Conservation (phyloP, 2,113 vertebrate genomes). For the Lutjanus erythropterus region DNA sequence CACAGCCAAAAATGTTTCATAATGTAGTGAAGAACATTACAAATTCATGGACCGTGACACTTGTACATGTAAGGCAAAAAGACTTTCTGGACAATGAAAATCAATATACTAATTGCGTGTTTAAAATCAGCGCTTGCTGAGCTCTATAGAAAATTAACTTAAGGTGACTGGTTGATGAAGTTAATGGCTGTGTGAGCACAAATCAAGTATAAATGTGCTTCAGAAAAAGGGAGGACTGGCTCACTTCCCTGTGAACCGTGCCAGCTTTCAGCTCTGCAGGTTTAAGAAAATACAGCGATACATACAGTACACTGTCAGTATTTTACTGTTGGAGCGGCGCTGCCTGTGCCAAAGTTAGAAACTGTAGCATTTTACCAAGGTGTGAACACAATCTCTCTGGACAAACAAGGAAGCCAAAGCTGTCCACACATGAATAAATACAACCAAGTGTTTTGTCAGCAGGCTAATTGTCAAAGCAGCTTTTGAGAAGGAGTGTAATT, state of each 20-base stretch:
- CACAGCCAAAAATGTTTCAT: background rate
- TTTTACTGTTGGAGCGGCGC: background rate
- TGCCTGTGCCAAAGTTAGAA: slow-evolving; percentile 25
- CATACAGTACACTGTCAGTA: background rate
- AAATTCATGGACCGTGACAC: background rate
- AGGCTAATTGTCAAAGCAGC: slow-evolving; percentile 80
- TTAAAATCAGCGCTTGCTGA: background rate
- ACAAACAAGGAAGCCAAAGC: slow-evolving; percentile 54
- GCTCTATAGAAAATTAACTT: background rate
- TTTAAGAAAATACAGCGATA: slow-evolving; percentile 21
- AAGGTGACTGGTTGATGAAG: slow-evolving; percentile 22
- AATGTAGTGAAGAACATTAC: background rate
- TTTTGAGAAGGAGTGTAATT: slow-evolving; percentile 79
- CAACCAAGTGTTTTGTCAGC: slow-evolving; percentile 78
- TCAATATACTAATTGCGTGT: background rate
- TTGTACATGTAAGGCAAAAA: background rate
- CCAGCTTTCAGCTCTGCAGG: slow-evolving; percentile 28
- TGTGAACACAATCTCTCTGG: slow-evolving; percentile 48
- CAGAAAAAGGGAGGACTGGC: slow-evolving; percentile 44
- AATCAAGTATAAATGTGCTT: slow-evolving; percentile 22
- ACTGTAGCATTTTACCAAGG: slow-evolving; percentile 40
- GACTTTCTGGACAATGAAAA: slow-evolving; percentile 4
- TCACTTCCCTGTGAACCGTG: slow-evolving; percentile 23
- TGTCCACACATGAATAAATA: slow-evolving; percentile 73
- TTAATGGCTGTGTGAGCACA: slow-evolving; percentile 22